Base-by-base conservation (phyloP, 1,140 invertebrate species). In the Lutraria rhynchaena region DNA sequence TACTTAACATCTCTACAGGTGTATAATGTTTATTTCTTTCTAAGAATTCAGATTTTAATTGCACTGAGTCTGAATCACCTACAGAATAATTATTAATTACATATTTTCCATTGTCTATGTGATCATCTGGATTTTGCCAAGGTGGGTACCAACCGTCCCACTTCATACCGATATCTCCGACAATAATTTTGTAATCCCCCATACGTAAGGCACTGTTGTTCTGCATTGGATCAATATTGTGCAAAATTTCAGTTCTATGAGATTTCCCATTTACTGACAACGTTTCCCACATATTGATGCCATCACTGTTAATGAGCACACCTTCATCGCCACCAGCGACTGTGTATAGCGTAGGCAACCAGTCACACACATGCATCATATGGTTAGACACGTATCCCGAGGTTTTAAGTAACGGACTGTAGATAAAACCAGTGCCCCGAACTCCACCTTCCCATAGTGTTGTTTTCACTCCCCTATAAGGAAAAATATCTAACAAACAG, bases 371-470 rank as follows among this genome's bases (percentile, higher is more conserved):
- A 88, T 98, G 96, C 90, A 98, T 94, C 57, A 95, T 92, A 86
- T 98, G 95, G 0, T 93, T 92, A 0, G 95, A 94, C 0, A 97
- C 93, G 71, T 95, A 90, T 17, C 88, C 85, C 37, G 83, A 74
- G 7, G 86, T 89, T 49, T 90, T 88, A 17, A 94, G 92, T 93
- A 95, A 95, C 53, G 96, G 94, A 7, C 95, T 96, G 96, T 96
- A 97, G 78, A 98, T 92, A n/a, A 96, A 95, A 0, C 96, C 96
- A 0, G 94, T 94, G 0, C 95, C 95, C 83, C 96, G 93, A 0
- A 98, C 95, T 0, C 98, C 97, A 33, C 98, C 98, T 94, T 99
- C 97, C 95, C 95, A 98, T 11, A 96, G 89, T 0, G 96, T 97
- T 76, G 95, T 94, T 93, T 98, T 98, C 19, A 95, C 93, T 27